Evolutionary conservation across 2,888 invertebrate species (phyloP).

Genomic region (Onthophagus sagittarius): DNA sequence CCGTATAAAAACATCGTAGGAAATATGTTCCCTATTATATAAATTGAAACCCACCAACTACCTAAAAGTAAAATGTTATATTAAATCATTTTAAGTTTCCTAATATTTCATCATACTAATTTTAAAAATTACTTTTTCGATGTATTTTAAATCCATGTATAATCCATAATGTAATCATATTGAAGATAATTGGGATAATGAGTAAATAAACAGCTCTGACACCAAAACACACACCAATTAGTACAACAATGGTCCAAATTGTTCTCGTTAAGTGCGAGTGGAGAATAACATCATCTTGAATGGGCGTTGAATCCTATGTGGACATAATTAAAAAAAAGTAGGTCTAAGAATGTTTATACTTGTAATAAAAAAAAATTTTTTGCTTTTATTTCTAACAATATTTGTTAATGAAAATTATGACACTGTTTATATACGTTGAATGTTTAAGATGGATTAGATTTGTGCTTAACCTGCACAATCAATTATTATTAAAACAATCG

Average conservation of each 20-base stretch:
- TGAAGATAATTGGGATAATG: slow-evolving; percentile 30
- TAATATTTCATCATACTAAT: background rate
- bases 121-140: slow-evolving; percentile 25
- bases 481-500: too few relatives aligned
- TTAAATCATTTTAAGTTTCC: background rate
- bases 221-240: slow-evolving; percentile 28
- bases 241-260: slow-evolving; percentile 30
- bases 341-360: too few relatives aligned
- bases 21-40: slow-evolving; percentile 26
- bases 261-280: slow-evolving; percentile 29
- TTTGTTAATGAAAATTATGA: background rate
- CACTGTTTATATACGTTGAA: too few relatives aligned
- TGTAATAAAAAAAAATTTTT: background rate
- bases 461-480: too few relatives aligned
- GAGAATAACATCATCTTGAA: slow-evolving; percentile 26
- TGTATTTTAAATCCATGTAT: slow-evolving; percentile 27
- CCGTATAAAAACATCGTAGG: slow-evolving; percentile 27
- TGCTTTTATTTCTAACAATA: background rate
- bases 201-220: slow-evolving; percentile 29
- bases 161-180: slow-evolving; percentile 23
- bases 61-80: slow-evolving; percentile 24
- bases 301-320: slow-evolving; percentile 22
- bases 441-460: too few relatives aligned
- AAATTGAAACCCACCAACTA: slow-evolving; percentile 29
- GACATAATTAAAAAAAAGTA: too few relatives aligned